These are phyloP conservation scores for Albula glossodonta DNA, from an alignment of 2,113 vertebrate species.

Conservation along the genomic window DNA sequence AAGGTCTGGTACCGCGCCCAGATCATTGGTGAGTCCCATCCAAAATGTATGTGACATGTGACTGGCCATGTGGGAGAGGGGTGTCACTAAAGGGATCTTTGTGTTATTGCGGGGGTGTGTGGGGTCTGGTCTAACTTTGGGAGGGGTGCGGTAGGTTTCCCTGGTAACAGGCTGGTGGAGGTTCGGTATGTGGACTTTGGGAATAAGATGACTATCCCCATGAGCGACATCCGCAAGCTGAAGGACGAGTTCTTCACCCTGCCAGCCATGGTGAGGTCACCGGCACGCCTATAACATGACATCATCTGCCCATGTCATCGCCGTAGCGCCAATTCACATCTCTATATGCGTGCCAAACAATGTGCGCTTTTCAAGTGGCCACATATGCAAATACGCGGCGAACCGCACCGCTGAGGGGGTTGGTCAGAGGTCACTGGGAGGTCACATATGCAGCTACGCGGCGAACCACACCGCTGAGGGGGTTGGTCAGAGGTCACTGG, in stretches of 20 bases:
- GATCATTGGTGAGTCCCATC: slow-evolving; percentile 72
- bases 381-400: too few relatives aligned
- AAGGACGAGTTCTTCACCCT: slow-evolving; percentile 81
- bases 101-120: not conserved
- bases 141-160: slow-evolving; percentile 65
- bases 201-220: slow-evolving; percentile 66
- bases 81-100: not conserved
- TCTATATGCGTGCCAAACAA: not conserved
- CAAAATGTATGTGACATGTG: not conserved
- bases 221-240: slow-evolving; percentile 77
- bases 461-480: too few relatives aligned
- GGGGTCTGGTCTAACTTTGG: not conserved
- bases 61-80: not conserved
- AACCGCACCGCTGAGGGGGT: too few relatives aligned
- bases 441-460: too few relatives aligned
- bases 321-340: not conserved
- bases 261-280: slow-evolving; percentile 78
- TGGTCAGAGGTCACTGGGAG: too few relatives aligned
- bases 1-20: slow-evolving; percentile 84
- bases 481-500: too few relatives aligned
- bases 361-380: too few relatives aligned
- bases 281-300: not conserved
- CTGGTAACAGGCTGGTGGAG: slow-evolving; percentile 69
- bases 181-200: slow-evolving; percentile 87
- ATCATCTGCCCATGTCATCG: not conserved